Percentiles rank a stretch among this genome's conserved stretches.
phyloP scores from a whole-genome alignment of 2,113 vertebrate species.

The Indri indri region DNA sequence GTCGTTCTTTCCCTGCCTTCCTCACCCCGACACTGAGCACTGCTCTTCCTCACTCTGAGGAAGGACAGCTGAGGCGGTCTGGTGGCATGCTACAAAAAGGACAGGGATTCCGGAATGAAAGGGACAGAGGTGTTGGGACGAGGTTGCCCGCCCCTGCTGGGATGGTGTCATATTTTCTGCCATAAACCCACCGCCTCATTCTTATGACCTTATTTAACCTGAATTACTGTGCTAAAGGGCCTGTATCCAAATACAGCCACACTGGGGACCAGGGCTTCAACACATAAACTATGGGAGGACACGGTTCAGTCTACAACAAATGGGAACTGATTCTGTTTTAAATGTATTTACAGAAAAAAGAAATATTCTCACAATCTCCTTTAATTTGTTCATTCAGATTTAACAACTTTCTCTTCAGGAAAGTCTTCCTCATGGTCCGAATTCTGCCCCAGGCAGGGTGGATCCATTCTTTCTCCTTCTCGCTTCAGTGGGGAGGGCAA shows the following conservation, averaged over 20 bases:
- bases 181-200: not conserved
- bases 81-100: not conserved
- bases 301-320: not conserved
- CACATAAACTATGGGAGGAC: not conserved
- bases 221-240: not conserved
- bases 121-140: not conserved
- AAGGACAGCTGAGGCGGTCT: not conserved
- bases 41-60: not conserved
- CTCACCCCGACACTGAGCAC: not conserved
- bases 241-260: not conserved
- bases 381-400: not conserved
- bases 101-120: not conserved
- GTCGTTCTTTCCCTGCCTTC: not conserved
- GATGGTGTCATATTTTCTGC: not conserved
- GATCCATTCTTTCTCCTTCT: not conserved
- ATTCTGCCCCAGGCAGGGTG: not conserved
- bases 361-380: not conserved
- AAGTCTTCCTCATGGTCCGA: not conserved
- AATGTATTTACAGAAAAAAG: conserved; percentile 1
- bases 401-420: not conserved
- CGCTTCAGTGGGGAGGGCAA: not conserved
- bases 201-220: not conserved
- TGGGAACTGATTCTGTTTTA: not conserved
- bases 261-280: not conserved
- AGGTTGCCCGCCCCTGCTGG: too few species aligned